These are phyloP conservation scores for Kryptolebias marmoratus DNA, from an alignment of 2,113 vertebrate genomes.

Conservation along the genomic window DNA sequence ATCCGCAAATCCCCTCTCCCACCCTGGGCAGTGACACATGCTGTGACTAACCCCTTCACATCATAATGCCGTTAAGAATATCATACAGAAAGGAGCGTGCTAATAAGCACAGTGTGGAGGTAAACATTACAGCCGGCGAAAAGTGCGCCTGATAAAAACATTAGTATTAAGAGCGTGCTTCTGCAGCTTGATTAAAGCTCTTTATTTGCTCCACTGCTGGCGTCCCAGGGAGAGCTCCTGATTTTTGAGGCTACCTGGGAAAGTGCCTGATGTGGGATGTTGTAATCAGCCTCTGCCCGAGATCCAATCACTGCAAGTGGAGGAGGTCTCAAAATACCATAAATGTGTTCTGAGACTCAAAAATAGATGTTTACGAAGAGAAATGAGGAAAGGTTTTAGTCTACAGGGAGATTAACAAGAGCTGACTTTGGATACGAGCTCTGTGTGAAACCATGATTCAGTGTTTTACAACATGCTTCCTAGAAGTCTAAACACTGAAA, in stretches of 20 bases:
- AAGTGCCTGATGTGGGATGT: slow-evolving; percentile 35
- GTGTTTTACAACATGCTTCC: neutral
- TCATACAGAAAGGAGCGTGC: slow-evolving; percentile 47
- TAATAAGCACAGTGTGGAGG: slow-evolving; percentile 49
- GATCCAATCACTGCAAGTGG: slow-evolving; percentile 53
- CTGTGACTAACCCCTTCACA: slow-evolving; percentile 68
- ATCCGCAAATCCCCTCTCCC: slow-evolving; percentile 63
- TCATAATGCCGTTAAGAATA: slow-evolving; percentile 55
- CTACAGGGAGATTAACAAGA: slow-evolving; percentile 44
- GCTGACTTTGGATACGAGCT: slow-evolving; percentile 31
- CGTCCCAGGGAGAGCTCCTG: slow-evolving; percentile 45
- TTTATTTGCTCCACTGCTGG: slow-evolving; percentile 30
- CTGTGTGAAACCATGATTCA: slow-evolving; percentile 16
- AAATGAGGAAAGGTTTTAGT: slow-evolving; percentile 21
- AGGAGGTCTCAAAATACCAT: slow-evolving; percentile 47
- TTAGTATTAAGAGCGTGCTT: slow-evolving; percentile 35
- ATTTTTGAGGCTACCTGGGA: slow-evolving; percentile 51
- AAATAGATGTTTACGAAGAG: slow-evolving; percentile 51
- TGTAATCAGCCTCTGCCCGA: slow-evolving; percentile 67
- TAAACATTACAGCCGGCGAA: slow-evolving; percentile 30
- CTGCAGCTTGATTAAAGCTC: slow-evolving; percentile 50
- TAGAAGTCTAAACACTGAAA: neutral
- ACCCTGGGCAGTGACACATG: slow-evolving; percentile 64
- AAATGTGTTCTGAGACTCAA: slow-evolving; percentile 47
- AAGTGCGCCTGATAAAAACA: slow-evolving; percentile 35